A percentile compares a stretch with the other conserved stretches of the same genome.
phyloP scores from a whole-genome alignment of 1,140 invertebrate species.

The Arion vulgaris region DNA sequence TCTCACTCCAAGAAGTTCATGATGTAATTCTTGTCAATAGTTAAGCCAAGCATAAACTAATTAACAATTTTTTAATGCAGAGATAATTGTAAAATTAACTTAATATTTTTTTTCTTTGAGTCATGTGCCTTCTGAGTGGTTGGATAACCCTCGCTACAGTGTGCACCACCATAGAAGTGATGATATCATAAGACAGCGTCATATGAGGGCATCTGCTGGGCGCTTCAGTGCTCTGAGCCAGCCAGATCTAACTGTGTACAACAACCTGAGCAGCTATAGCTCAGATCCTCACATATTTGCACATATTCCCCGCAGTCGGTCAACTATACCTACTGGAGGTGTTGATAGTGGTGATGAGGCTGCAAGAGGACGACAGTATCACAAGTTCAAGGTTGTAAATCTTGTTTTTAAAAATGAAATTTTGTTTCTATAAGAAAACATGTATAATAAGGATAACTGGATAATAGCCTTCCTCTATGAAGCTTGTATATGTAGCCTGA shows the following conservation, averaged over 20 bases:
- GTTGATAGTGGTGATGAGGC: neutral
- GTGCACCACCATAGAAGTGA: too few species aligned
- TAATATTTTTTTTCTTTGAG: neutral
- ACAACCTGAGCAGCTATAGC: neutral
- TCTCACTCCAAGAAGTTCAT: too few species aligned
- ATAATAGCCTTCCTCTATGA: too few species aligned
- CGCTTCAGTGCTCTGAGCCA: conserved; percentile 2
- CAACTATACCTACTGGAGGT: neutral
- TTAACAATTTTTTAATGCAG: too few species aligned
- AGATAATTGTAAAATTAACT: too few species aligned
- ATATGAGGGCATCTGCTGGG: neutral
- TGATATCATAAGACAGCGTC: neutral
- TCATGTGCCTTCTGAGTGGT: conserved; percentile 1
- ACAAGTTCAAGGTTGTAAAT: neutral
- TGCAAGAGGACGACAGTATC: neutral
- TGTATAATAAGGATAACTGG: too few species aligned
- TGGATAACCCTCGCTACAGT: neutral
- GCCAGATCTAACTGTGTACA: conserved; percentile 18
- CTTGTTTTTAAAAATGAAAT: too few species aligned
- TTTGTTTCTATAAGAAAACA: too few species aligned
- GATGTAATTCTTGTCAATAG: too few species aligned
- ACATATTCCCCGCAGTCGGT: conserved; percentile 20
- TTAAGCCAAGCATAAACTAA: too few species aligned
- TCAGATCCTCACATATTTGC: neutral
- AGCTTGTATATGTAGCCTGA: too few species aligned